Percentiles rank a stretch among this genome's conserved stretches.
Conservation (phyloP, 2,113 vertebrate species). For the Callipepla squamata region DNA sequence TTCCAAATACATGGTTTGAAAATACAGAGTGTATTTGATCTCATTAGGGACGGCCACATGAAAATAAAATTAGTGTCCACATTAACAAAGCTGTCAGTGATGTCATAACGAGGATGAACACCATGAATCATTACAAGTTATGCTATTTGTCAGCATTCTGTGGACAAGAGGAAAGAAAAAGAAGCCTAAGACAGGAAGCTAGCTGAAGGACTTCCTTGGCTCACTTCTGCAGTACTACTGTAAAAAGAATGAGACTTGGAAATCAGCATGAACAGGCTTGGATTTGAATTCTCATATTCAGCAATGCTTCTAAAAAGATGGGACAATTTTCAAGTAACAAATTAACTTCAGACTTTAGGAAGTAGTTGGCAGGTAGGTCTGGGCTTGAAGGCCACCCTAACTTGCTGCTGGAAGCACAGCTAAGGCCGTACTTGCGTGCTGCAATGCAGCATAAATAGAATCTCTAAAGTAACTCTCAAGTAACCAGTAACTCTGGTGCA, state of each 20-base stretch:
- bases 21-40: constrained; percentile 24
- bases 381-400: background rate
- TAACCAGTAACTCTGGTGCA: background rate
- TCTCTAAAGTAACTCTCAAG: no score
- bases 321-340: fast-evolving
- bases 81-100: constrained; percentile 27
- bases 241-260: background rate
- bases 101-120: background rate
- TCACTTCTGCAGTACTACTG: background rate
- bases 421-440: background rate
- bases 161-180: background rate
- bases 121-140: background rate
- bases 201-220: background rate
- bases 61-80: background rate
- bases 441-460: background rate
- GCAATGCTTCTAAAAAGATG: background rate
- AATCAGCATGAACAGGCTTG: background rate
- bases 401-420: background rate
- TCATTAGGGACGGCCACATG: background rate
- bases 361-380: background rate
- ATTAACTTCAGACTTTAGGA: background rate
- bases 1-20: constrained; percentile 32
- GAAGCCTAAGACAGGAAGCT: no score
- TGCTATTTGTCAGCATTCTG: constrained; percentile 15
- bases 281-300: background rate